Evolutionary conservation across 2,113 vertebrate species (phyloP), one percentile per base, ranked within the genome.

Genomic region (Apaloderma vittatum): DNA sequence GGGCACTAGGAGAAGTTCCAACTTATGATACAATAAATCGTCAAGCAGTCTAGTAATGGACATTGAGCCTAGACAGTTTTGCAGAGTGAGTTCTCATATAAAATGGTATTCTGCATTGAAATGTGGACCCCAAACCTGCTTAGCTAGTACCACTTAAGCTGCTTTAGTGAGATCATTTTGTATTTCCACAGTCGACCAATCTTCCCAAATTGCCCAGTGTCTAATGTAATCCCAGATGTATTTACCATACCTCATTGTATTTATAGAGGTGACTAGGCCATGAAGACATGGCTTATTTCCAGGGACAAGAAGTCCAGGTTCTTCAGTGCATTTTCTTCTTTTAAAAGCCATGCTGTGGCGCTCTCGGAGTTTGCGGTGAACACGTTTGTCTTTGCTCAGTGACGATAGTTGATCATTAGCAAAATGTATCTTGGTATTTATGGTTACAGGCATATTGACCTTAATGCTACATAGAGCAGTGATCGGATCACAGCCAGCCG

Each of bases 341-440:
- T 83, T 90, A 21, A 92, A 89, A 85, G 86, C 86, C 84, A 22
- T 8, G 91, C 83, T 54, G 2, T 34, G 77, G 73, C 0, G 6
- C 86, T 45, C 82, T 54, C 2, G 0, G 76, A 82, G 80, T 65
- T 86, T 85, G 86, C 2, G 3, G 70, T 55, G 96, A 75, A 49
- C 76, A n/a, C 77, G 90, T 97, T 89, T 93, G 88, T 97, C 94
- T 94, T 93, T 94, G 92, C 93, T 91, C 73, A 72, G 83, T 94
- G 93, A 85, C 6, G 23, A 93, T 58, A 66, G 88, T 62, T 73
- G 94, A 87, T 97, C 94, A 85, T 97, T 97, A 97, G 88, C 94
- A 96, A 91, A 96, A 95, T 94, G 94, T 93, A 95, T 94, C 91
- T 92, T 2, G 5, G 83, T 95, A 91, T 97, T 97, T 96, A 96